Conservation (phyloP, 2,113 vertebrate species). For the Nyctereutes procyonoides region DNA sequence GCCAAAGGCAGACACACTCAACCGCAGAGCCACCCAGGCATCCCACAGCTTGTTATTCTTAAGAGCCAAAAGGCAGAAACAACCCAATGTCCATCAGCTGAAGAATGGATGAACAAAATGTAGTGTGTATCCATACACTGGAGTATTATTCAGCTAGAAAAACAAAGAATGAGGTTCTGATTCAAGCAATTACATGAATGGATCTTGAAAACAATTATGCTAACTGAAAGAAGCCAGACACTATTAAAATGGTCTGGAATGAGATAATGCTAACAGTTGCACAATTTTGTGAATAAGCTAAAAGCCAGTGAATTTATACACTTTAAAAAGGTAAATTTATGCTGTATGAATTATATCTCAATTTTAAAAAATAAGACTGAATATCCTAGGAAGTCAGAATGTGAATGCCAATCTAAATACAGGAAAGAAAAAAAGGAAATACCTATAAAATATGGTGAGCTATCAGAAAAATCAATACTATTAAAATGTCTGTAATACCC, state of each 20-base stretch:
- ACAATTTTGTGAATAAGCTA: neutral
- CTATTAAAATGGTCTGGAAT: neutral
- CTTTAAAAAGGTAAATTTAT: neutral
- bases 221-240: neutral
- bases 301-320: neutral
- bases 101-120: neutral
- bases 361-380: neutral
- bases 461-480: neutral
- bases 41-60: neutral
- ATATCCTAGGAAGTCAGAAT: neutral
- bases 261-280: neutral
- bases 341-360: neutral
- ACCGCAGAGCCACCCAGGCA: no score
- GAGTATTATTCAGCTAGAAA: neutral
- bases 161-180: neutral
- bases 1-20: no score
- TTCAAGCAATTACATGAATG: neutral
- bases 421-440: neutral
- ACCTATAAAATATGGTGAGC: neutral
- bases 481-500: neutral
- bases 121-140: neutral
- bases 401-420: neutral
- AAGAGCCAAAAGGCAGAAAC: neutral
- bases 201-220: neutral
- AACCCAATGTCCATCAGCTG: neutral